Base-by-base conservation (phyloP, 2,888 invertebrate genomes). In the Cryptophagus acutangulus region DNA sequence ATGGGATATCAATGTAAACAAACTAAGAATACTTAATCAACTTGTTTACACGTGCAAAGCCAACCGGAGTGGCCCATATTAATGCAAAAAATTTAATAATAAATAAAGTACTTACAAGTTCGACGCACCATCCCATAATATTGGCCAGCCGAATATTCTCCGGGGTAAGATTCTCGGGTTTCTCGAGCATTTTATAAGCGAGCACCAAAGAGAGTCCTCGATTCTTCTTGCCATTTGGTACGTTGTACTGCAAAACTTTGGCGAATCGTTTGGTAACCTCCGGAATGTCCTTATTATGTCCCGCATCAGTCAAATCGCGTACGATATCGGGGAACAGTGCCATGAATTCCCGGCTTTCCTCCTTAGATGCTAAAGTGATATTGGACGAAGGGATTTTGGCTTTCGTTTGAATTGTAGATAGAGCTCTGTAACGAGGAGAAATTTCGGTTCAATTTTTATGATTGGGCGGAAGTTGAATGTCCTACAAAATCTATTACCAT, bases 111-210 rank as follows among this genome's bases (percentile, higher is more conserved):
- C 79, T 74, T 68, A 95, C 94, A 84, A 94, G 79, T 80, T 96
- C 96, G 2, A 88, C 79, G 65, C 93, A 92, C 93, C 95, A 95
- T 46, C 93, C 95, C 66, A 95, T 75, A 55, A 92, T 82, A 52
- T 87, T 83, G 0, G 90, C 88, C 43, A 83, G 67, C 53, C 81
- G 78, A 25, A 92, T 69, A 56, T 87, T 87, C 51, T 89, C 88
- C 0, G 84, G 79, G 0, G 85, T 86, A 2, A 84, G 69, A 42
- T 81, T 74, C n/a, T 80, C 73, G 1, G 76, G 74, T 40, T 76
- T 72, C 53, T 80, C 81, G 45, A 90, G 64, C 70, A 81, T 78
- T 62, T 82, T 85, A 66, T 86, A 90, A 0, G 88, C 79, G 24
- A 83, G 72, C 1, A 88, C 81, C 0, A 84, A 76, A 0, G 84